A percentile compares a stretch with the other conserved stretches of the same genome.
Conservation (phyloP, 2,888 invertebrate species). For the Salticus scenicus region DNA sequence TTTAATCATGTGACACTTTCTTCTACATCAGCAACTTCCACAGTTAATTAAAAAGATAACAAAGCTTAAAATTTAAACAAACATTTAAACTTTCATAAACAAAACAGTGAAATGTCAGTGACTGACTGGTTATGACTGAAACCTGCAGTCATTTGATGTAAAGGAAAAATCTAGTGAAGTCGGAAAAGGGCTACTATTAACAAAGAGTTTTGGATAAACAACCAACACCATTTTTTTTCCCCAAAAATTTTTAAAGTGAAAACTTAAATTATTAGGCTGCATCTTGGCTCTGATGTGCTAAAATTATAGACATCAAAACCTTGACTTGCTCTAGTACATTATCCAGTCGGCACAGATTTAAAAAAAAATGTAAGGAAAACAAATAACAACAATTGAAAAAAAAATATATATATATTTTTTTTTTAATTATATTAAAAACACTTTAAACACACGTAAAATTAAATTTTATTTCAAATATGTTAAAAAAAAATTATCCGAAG, state of each 20-base stretch:
- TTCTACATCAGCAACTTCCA: slow-evolving; percentile 15
- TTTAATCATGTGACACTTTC: not conserved
- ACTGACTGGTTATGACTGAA: slow-evolving; percentile 5
- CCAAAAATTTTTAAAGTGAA: not conserved
- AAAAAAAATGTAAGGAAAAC: no score
- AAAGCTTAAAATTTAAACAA: slow-evolving; percentile 19
- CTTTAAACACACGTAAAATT: no score
- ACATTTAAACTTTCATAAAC: slow-evolving; percentile 3
- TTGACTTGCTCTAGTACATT: not conserved
- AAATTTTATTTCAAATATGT: no score
- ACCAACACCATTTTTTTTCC: not conserved
- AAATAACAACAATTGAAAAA: no score
- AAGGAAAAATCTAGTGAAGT: slow-evolving; percentile 10
- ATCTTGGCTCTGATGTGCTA: slow-evolving; percentile 17
- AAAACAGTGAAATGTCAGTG: slow-evolving; percentile 16
- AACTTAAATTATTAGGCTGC: not conserved
- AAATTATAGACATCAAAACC: not conserved
- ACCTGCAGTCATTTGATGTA: slow-evolving; percentile 12
- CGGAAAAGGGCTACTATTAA: slow-evolving; percentile 5
- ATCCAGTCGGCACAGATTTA: slow-evolving; percentile 3
- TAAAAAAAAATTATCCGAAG: no score
- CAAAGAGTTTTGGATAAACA: slow-evolving; percentile 7
- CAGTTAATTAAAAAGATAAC: slow-evolving; percentile 4
- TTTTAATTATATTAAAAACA: no score
- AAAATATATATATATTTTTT: no score